Percentiles rank a stretch among this genome's conserved stretches.
phyloP scores from a whole-genome alignment of 2,888 invertebrate species.

The Limnephilus marmoratus region DNA sequence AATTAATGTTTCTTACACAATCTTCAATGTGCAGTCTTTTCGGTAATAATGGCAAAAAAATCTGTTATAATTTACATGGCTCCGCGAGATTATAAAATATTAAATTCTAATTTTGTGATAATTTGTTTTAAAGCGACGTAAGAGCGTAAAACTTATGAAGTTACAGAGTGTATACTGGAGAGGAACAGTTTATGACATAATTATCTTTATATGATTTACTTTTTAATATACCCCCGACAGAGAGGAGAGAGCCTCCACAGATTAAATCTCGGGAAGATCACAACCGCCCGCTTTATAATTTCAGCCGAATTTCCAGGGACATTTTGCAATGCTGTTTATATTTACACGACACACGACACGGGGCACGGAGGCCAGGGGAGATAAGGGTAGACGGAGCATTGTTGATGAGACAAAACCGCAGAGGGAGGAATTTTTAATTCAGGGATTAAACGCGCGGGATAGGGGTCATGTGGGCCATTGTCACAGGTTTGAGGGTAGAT shows the following conservation, averaged over 20 bases:
- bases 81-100: not conserved
- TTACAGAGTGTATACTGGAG: not conserved
- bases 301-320: not conserved
- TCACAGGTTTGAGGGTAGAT: conserved; percentile 30
- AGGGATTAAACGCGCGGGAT: conserved; percentile 26
- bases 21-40: not conserved
- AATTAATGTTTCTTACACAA: not conserved
- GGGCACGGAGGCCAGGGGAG: not conserved
- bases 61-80: not conserved
- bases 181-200: not conserved
- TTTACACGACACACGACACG: conserved; percentile 17
- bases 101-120: not conserved
- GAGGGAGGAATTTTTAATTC: conserved; percentile 44
- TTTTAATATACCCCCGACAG: not conserved
- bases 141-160: not conserved
- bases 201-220: not conserved
- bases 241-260: not conserved
- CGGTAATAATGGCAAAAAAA: too few relatives aligned
- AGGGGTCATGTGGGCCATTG: conserved; percentile 35
- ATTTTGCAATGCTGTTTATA: conserved; percentile 3
- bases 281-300: conserved; percentile 3
- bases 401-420: conserved; percentile 48
- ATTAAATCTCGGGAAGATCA: conserved; percentile 22
- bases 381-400: conserved; percentile 30
- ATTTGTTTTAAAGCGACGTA: not conserved